A percentile compares a stretch with the other conserved stretches of the same genome.
Evolutionary conservation across 1,140 invertebrate genomes (phyloP).

Genomic region (Diorhabda elongata): DNA sequence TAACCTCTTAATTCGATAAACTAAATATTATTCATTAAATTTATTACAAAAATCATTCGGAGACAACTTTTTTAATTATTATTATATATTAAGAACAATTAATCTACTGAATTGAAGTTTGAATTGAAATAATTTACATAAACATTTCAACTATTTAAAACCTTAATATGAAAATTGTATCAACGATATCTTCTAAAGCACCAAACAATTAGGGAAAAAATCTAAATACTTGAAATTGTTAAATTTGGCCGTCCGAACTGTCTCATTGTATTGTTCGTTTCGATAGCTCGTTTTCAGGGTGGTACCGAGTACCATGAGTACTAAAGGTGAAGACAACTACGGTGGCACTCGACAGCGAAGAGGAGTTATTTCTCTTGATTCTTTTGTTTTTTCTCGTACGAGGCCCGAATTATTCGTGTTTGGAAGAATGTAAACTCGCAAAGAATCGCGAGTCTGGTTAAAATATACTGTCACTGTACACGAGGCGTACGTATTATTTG

Average conservation of each 20-base stretch:
- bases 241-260: constrained; percentile 13
- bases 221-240: constrained; percentile 7
- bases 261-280: constrained; percentile 33
- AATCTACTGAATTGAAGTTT: too few relatives aligned
- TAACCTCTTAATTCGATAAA: too few relatives aligned
- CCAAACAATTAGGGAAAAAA: constrained; percentile 8
- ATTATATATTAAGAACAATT: too few relatives aligned
- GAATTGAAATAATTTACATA: too few relatives aligned
- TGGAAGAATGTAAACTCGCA: constrained; percentile 41
- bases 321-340: constrained; percentile 39
- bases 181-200: not conserved
- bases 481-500: constrained; percentile 7
- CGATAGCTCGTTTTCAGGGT: constrained; percentile 36
- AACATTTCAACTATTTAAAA: too few relatives aligned
- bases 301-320: constrained; percentile 25
- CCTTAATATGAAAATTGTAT: too few relatives aligned
- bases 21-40: too few relatives aligned
- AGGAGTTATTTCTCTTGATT: constrained; percentile 40
- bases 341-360: constrained; percentile 40
- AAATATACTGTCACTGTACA: constrained; percentile 42
- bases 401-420: constrained; percentile 44
- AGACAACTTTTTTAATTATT: too few relatives aligned
- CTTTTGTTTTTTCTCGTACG: constrained; percentile 20
- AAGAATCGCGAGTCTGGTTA: constrained; percentile 38
- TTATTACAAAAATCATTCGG: too few relatives aligned